Evolutionary conservation across 64 coral and sea anemone genomes (phyloP).

Genomic region (Exaiptasia diaphana): DNA sequence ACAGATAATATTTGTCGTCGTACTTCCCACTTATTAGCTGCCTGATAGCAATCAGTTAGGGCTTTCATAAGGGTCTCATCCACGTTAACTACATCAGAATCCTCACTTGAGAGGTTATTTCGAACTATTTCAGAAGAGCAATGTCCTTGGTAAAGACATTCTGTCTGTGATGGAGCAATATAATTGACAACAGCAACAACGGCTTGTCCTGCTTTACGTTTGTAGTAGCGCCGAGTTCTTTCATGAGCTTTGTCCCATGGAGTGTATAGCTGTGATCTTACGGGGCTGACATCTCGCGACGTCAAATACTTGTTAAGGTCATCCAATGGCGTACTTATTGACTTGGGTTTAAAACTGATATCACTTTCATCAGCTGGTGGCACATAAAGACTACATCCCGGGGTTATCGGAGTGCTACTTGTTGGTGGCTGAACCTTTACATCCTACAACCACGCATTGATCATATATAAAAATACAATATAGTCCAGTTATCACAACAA

Average conservation of each 20-base stretch:
- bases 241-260: slow-evolving; percentile 13
- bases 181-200: slow-evolving; percentile 45
- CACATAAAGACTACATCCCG: too few relatives aligned
- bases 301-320: slow-evolving; percentile 2
- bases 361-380: too few relatives aligned
- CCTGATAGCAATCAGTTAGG: slow-evolving; percentile 20
- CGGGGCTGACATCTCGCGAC: slow-evolving; percentile 26
- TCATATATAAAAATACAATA: too few relatives aligned
- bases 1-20: slow-evolving; percentile 2
- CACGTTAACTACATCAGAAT: too few relatives aligned
- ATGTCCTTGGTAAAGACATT: neutral
- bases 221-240: slow-evolving; percentile 45
- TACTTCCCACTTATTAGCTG: neutral
- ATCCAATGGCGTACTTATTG: too few relatives aligned
- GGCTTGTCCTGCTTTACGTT: slow-evolving; percentile 32
- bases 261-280: slow-evolving; percentile 27
- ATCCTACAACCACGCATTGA: too few relatives aligned
- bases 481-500: too few relatives aligned
- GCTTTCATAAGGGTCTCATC: too few relatives aligned
- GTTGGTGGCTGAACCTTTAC: too few relatives aligned
- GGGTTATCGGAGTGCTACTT: too few relatives aligned
- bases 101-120: neutral
- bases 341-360: too few relatives aligned
- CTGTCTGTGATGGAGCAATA: slow-evolving; percentile 45
- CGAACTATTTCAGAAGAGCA: slow-evolving; percentile 21